phyloP scores from a whole-genome alignment of 53 echinoderm and acorn worm species.

The Antedon mediterranea region DNA sequence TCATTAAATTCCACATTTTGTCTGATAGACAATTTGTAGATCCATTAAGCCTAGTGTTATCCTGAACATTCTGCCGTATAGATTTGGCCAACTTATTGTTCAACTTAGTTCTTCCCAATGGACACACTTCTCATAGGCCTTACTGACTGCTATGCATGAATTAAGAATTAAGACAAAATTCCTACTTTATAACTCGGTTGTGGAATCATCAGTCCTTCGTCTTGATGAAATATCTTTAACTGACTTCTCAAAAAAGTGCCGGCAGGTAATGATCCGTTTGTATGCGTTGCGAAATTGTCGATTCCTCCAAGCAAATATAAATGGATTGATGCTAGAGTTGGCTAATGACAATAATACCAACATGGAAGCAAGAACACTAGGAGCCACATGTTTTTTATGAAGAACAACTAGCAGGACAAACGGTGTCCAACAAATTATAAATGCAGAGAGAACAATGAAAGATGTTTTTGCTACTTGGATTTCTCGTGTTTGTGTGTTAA shows the following conservation, averaged over 20 bases:
- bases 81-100: no score
- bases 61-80: no score
- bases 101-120: no score
- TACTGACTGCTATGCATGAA: no score
- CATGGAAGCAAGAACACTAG: slow-evolving; percentile 23
- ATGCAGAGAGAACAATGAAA: slow-evolving; percentile 47
- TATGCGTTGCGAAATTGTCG: slow-evolving; percentile 25
- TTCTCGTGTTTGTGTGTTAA: neutral
- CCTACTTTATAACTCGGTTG: neutral
- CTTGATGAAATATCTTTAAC: neutral
- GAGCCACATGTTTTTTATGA: slow-evolving; percentile 31
- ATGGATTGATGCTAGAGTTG: slow-evolving; percentile 76
- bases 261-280: neutral
- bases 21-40: no score
- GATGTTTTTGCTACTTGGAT: slow-evolving; percentile 23
- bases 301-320: slow-evolving; percentile 82
- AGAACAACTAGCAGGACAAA: slow-evolving; percentile 53
- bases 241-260: neutral
- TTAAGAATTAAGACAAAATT: no score
- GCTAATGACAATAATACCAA: slow-evolving; percentile 59
- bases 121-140: no score
- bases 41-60: no score
- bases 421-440: slow-evolving; percentile 65
- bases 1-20: no score
- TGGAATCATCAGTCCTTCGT: neutral